Conservation (phyloP, 53 echinoderm and acorn worm genomes). For the Echinometra lucunter region DNA sequence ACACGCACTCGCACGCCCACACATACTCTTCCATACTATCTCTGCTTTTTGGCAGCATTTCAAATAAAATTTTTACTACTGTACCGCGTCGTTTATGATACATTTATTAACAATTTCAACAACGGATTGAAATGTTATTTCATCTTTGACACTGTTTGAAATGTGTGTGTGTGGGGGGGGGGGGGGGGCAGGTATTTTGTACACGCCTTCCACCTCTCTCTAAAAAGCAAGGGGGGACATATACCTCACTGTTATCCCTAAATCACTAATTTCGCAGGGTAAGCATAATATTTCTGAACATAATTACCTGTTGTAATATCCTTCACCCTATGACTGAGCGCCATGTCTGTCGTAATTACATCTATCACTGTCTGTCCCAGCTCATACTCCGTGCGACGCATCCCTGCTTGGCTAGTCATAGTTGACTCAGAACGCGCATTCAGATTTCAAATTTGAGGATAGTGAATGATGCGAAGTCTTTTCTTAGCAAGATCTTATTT, state of each 20-base stretch:
- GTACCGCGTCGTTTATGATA: too few species aligned
- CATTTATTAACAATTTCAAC: too few species aligned
- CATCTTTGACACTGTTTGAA: too few species aligned
- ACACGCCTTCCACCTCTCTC: too few species aligned
- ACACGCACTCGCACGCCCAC: too few species aligned
- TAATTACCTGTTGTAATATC: background rate
- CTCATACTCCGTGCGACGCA: background rate
- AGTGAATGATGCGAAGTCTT: slow-evolving; percentile 12
- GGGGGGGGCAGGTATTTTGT: too few species aligned
- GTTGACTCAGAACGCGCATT: background rate
- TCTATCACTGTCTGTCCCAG: background rate
- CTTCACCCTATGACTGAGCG: background rate
- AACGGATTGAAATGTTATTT: too few species aligned
- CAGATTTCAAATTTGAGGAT: background rate
- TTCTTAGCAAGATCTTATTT: background rate
- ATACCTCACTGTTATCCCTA: background rate
- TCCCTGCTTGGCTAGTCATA: slow-evolving; percentile 22
- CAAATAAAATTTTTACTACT: too few species aligned
- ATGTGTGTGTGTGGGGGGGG: too few species aligned
- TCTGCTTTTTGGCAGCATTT: too few species aligned
- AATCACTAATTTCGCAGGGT: background rate
- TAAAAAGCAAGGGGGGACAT: too few species aligned
- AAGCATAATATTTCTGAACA: background rate
- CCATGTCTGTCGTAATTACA: slow-evolving; percentile 24
- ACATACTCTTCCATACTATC: too few species aligned